Percentiles rank a stretch among this genome's conserved stretches.
These are phyloP conservation scores for Zophobas atratus DNA, from an alignment of 1,140 invertebrate species.

Conservation along the genomic window DNA sequence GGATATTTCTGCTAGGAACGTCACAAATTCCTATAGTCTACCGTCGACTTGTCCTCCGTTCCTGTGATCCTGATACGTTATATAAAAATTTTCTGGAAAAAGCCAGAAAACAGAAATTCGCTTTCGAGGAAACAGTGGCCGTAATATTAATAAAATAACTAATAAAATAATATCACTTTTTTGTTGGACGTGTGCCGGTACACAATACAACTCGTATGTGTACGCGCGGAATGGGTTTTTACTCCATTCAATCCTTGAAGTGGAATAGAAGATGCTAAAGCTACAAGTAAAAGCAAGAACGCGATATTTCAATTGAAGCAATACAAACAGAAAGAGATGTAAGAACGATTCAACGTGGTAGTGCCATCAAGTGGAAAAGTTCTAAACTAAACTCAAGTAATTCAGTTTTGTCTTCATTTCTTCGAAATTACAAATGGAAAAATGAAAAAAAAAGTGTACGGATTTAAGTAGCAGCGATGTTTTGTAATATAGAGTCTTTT, in stretches of 20 bases:
- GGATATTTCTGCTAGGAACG: slow-evolving; percentile 44
- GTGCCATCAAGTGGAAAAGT: background rate
- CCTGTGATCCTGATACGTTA: slow-evolving; percentile 66
- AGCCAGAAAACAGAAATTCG: slow-evolving; percentile 64
- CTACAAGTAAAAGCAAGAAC: background rate
- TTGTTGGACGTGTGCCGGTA: slow-evolving; percentile 17
- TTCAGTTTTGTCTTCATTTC: no score
- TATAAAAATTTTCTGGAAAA: slow-evolving; percentile 69
- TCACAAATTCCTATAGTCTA: slow-evolving; percentile 48
- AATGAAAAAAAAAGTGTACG: no score
- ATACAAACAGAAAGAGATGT: background rate
- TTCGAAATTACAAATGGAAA: no score
- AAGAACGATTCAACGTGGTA: background rate
- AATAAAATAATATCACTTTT: slow-evolving; percentile 56
- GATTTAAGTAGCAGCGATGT: no score
- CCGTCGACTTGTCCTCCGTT: slow-evolving; percentile 49
- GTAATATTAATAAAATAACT: slow-evolving; percentile 66
- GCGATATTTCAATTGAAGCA: slow-evolving; percentile 10
- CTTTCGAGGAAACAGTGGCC: slow-evolving; percentile 60
- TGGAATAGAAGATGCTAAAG: slow-evolving; percentile 10
- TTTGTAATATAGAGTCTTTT: no score
- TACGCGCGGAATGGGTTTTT: slow-evolving; percentile 23
- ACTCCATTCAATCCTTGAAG: slow-evolving; percentile 21
- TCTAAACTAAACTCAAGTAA: background rate
- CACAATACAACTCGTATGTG: slow-evolving; percentile 40